Base-by-base conservation (phyloP, 2,113 vertebrate genomes). In the Xyliphius kryptos region DNA sequence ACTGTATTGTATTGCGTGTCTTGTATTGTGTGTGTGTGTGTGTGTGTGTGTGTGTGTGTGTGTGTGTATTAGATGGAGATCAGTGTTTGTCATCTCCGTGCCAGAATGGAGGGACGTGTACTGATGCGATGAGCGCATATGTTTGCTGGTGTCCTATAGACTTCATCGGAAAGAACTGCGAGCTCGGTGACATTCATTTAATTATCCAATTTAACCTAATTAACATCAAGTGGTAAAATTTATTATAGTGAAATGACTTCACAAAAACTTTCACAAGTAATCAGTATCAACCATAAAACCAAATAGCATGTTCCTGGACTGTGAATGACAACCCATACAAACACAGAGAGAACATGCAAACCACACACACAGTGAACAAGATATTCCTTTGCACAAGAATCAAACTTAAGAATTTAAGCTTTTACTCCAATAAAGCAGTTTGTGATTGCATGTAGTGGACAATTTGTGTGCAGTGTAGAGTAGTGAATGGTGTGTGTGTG, bases 131-230 rank as follows among this genome's bases (percentile, higher is more conserved):
- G 8, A 81, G 77, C 17, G 69, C 88, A 14, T 97, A 98, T 0
- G 19, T 76, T 21, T 98, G 96, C 69, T 95, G 86, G 88, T 98
- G 96, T 74, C 67, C 19, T 7, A 12, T 72, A 2, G 87, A 90
- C 41, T 98, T 87, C 1, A 81, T 79, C 21, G 96, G 96, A 56
- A 94, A 82, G 59, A 91, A 95, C 86, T 98, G 96, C 76, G 94
- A 98, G 79, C 85, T 92, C 8, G 90, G 96, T 97, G 81, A 82
- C 80, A 19, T 36, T 5, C 0, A 5, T 43, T 1, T 49, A 40
- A 16, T 32, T 6, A 32, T 32, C 26, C 26, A 3, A 32, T 32
- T 32, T 3, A 32, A 32, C 26, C 26, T 32, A 3, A 32, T 32
- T 32, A 32, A n/a, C n/a, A n/a, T n/a, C n/a, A n/a, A n/a, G n/a